Evolutionary conservation across 2,797 vertebrate genomes (phyloP).

Genomic region (Acridotheres tristis): DNA sequence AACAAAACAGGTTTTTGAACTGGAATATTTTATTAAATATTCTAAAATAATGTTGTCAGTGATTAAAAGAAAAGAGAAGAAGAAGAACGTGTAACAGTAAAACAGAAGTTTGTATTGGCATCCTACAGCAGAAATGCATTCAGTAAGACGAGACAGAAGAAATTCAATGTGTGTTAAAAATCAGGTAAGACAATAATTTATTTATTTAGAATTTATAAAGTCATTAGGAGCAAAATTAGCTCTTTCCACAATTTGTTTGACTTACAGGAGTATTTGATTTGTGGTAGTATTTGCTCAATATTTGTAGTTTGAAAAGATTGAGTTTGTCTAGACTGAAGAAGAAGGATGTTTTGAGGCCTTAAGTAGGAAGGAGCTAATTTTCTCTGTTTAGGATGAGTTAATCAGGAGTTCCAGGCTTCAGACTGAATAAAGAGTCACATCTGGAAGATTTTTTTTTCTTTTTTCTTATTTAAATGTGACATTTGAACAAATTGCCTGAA

Average conservation of each 20-base stretch:
- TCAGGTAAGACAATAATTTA: constrained; percentile 18
- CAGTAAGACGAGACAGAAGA: not conserved
- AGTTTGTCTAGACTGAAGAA: not conserved
- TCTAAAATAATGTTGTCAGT: constrained; percentile 2
- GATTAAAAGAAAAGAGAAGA: not conserved
- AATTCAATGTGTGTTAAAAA: not conserved
- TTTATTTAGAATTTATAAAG: not conserved
- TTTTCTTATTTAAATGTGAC: not conserved
- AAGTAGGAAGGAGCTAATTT: not conserved
- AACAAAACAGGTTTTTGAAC: not conserved
- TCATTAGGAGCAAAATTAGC: not conserved
- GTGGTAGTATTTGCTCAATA: not conserved
- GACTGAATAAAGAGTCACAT: not conserved
- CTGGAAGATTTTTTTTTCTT: not conserved
- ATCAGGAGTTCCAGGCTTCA: not conserved
- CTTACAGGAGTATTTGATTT: not conserved
- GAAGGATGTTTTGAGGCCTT: not conserved
- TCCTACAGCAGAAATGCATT: not conserved
- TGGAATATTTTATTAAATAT: not conserved
- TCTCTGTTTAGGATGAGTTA: not conserved
- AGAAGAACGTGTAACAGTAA: not conserved
- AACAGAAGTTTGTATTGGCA: not conserved
- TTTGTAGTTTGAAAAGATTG: not conserved
- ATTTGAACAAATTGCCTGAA: not conserved
- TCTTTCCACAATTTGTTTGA: not conserved